These are phyloP conservation scores for Acipenser transmontanus DNA, from an alignment of 2,797 vertebrate genomes.

Conservation along the genomic window DNA sequence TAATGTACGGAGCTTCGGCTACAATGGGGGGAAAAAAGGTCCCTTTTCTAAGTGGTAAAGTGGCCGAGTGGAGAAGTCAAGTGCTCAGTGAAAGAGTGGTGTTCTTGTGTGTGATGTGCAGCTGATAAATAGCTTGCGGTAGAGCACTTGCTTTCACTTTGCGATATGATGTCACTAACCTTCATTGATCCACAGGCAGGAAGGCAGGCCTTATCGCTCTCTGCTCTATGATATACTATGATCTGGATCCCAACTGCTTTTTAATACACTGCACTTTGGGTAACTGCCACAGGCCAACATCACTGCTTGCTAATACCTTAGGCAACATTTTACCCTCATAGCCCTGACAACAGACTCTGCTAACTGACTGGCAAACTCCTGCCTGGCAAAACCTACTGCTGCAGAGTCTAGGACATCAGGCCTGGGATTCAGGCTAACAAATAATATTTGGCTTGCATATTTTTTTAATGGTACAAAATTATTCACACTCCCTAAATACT, in stretches of 20 bases:
- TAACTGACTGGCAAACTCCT: slow-evolving; percentile 15
- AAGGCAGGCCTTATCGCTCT: slow-evolving; percentile 86
- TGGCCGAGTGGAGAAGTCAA: slow-evolving; percentile 24
- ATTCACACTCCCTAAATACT: too few species aligned
- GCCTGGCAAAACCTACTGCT: too few species aligned
- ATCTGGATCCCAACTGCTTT: slow-evolving; percentile 82
- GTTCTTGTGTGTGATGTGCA: slow-evolving; percentile 43
- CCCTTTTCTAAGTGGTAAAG: background rate
- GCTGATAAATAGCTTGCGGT: slow-evolving; percentile 87
- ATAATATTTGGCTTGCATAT: too few species aligned
- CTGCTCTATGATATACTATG: slow-evolving; percentile 84
- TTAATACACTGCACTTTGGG: slow-evolving; percentile 90
- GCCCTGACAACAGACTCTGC: slow-evolving; percentile 31
- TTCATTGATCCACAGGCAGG: slow-evolving; percentile 90
- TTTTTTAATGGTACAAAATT: too few species aligned
- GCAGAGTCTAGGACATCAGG: too few species aligned
- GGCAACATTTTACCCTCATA: slow-evolving; percentile 57
- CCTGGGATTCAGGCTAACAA: too few species aligned
- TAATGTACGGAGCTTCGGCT: too few species aligned
- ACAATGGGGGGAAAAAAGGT: background rate
- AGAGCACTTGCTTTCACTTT: slow-evolving; percentile 88
- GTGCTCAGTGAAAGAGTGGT: slow-evolving; percentile 10
- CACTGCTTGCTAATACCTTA: slow-evolving; percentile 56
- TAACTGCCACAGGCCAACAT: slow-evolving; percentile 61
- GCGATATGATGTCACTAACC: slow-evolving; percentile 99